Conservation (phyloP, 2,888 invertebrate species). For the Coremacera marginata region DNA sequence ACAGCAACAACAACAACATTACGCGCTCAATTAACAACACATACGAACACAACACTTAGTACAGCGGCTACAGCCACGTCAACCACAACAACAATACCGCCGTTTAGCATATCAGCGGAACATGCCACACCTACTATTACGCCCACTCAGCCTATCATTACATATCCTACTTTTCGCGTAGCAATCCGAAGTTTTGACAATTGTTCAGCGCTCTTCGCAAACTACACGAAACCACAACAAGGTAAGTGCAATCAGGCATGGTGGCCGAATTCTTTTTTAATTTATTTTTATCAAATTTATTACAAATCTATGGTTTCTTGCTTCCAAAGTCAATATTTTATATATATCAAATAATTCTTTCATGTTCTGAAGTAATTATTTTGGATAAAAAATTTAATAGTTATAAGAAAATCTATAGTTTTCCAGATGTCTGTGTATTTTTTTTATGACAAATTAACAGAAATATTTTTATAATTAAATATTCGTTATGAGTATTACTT, state of each 20-base stretch:
- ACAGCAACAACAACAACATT: slow-evolving; percentile 34
- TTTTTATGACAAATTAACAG: too few species aligned
- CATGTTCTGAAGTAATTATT: too few species aligned
- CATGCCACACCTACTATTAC: not conserved
- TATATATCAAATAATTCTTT: too few species aligned
- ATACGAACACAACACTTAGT: not conserved
- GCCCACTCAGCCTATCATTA: slow-evolving; percentile 46
- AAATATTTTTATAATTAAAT: too few species aligned
- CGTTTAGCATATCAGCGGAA: slow-evolving; percentile 31
- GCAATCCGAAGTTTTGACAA: slow-evolving; percentile 57
- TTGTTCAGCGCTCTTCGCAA: slow-evolving; percentile 62
- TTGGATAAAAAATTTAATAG: too few species aligned
- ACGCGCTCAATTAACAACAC: not conserved
- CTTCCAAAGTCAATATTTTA: too few species aligned
- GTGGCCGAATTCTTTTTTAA: too few species aligned
- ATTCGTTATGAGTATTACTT: too few species aligned
- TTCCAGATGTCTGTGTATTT: too few species aligned
- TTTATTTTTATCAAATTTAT: too few species aligned
- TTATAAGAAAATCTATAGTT: too few species aligned
- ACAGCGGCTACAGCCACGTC: slow-evolving; percentile 28
- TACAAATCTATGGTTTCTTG: too few species aligned
- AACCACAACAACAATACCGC: slow-evolving; percentile 30
- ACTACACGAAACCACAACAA: slow-evolving; percentile 60
- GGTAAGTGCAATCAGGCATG: slow-evolving; percentile 50
- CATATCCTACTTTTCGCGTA: slow-evolving; percentile 53